Evolutionary conservation across 2,888 invertebrate species (phyloP).

Genomic region (Xanthostigma xanthostigma): DNA sequence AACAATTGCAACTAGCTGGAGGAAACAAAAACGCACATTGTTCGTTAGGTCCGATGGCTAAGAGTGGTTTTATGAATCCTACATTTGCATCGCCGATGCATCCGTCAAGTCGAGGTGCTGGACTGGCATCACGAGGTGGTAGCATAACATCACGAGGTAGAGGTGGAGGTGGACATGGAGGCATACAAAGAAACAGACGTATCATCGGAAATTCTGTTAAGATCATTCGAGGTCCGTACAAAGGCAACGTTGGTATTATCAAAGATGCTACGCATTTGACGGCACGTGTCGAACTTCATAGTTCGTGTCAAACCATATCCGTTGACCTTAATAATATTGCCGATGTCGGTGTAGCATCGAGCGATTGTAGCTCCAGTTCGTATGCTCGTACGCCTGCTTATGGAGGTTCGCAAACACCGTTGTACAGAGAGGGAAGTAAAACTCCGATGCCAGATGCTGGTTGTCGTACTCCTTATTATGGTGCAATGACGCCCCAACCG

Average conservation of each 20-base stretch:
- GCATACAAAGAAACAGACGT: conserved; percentile 70
- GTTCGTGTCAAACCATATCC: conserved; percentile 93
- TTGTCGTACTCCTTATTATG: conserved; percentile 78
- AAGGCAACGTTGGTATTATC: conserved; percentile 90
- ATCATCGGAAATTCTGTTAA: conserved; percentile 94
- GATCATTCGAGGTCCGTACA: conserved; percentile 95
- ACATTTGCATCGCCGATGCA: conserved; percentile 84
- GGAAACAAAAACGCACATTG: conserved; percentile 31
- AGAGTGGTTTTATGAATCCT: conserved; percentile 81
- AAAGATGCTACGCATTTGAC: conserved; percentile 94
- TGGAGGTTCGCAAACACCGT: conserved; percentile 70
- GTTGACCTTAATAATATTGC: conserved; percentile 84
- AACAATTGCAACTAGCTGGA: conserved; percentile 85
- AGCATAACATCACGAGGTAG: conserved; percentile 35
- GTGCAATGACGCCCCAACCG: conserved; percentile 86
- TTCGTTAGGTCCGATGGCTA: conserved; percentile 26
- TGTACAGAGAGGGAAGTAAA: conserved; percentile 65
- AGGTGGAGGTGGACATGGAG: no score
- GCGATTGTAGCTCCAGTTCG: conserved; percentile 51
- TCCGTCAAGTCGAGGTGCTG: conserved; percentile 45
- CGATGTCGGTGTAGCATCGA: conserved; percentile 53
- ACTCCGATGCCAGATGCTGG: conserved; percentile 86
- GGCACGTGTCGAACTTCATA: conserved; percentile 90
- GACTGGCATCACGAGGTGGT: conserved; percentile 26
- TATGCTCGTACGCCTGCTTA: conserved; percentile 51